Conservation (phyloP, 2,113 vertebrate species). For the Dasyurus viverrinus region DNA sequence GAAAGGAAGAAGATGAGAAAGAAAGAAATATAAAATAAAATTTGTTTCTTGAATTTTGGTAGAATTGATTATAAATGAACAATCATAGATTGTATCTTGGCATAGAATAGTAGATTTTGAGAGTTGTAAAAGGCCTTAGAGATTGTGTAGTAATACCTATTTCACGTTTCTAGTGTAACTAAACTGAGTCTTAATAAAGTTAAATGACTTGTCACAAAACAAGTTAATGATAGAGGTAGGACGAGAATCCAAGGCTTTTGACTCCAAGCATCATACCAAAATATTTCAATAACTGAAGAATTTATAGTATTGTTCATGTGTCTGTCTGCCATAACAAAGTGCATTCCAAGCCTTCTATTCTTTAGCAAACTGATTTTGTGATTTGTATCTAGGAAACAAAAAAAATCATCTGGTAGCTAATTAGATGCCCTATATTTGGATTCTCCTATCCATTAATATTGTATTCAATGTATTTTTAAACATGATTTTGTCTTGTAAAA, state of each 20-base stretch:
- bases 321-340: background rate
- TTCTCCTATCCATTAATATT: background rate
- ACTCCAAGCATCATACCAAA: background rate
- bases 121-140: constrained; percentile 6
- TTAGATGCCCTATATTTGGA: background rate
- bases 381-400: background rate
- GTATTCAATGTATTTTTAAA: background rate
- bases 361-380: background rate
- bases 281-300: background rate
- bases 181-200: constrained; percentile 6
- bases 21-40: background rate
- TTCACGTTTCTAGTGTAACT: background rate
- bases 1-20: background rate
- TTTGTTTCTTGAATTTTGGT: constrained; percentile 13
- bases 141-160: background rate
- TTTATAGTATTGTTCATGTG: background rate
- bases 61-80: background rate
- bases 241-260: background rate
- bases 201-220: background rate
- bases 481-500: background rate
- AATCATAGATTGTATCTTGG: background rate
- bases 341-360: background rate
- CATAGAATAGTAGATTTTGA: constrained; percentile 30
- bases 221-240: background rate
- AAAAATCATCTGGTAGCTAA: background rate